Percentiles rank a stretch among this genome's conserved stretches.
These are phyloP conservation scores for Porites cylindrica DNA, from an alignment of 92 coral and sea anemone species.

Conservation along the genomic window DNA sequence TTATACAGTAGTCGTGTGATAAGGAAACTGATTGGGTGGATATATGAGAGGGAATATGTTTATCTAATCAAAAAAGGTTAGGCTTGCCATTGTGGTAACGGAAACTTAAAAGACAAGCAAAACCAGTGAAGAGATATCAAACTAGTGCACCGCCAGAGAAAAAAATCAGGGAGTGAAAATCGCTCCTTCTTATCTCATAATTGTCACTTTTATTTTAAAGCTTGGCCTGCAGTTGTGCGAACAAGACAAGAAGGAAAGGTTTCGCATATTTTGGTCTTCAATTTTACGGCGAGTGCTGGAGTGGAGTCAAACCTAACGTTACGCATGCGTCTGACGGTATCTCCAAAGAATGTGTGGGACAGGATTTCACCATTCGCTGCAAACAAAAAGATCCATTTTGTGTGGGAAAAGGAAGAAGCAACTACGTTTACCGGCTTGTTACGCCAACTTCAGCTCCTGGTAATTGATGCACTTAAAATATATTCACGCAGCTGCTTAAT, in stretches of 20 bases:
- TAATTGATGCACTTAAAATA: background rate
- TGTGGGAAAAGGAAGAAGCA: slow-evolving; percentile 44
- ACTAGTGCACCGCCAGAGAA: too few species aligned
- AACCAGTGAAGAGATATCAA: too few species aligned
- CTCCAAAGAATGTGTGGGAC: slow-evolving; percentile 23
- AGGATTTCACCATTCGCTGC: background rate
- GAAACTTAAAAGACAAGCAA: too few species aligned
- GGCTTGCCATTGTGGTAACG: too few species aligned
- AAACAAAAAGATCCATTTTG: slow-evolving; percentile 28
- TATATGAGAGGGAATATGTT: too few species aligned
- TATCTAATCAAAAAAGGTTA: too few species aligned
- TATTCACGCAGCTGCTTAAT: background rate
- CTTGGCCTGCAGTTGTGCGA: slow-evolving; percentile 41
- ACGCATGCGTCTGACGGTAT: slow-evolving; percentile 15
- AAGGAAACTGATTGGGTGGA: too few species aligned
- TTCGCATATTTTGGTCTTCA: slow-evolving; percentile 30
- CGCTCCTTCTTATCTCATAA: too few species aligned
- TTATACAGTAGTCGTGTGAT: too few species aligned
- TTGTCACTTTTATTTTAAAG: background rate
- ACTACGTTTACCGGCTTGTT: slow-evolving; percentile 52
- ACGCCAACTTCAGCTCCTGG: slow-evolving; percentile 14
- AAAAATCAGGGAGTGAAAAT: too few species aligned
- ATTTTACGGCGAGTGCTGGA: slow-evolving; percentile 43
- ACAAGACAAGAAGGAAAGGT: slow-evolving; percentile 19
- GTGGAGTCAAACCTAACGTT: slow-evolving; percentile 18